A percentile compares a stretch with the other conserved stretches of the same genome.
phyloP scores from a whole-genome alignment of 2,113 vertebrate species.

The Cavia aperea region DNA sequence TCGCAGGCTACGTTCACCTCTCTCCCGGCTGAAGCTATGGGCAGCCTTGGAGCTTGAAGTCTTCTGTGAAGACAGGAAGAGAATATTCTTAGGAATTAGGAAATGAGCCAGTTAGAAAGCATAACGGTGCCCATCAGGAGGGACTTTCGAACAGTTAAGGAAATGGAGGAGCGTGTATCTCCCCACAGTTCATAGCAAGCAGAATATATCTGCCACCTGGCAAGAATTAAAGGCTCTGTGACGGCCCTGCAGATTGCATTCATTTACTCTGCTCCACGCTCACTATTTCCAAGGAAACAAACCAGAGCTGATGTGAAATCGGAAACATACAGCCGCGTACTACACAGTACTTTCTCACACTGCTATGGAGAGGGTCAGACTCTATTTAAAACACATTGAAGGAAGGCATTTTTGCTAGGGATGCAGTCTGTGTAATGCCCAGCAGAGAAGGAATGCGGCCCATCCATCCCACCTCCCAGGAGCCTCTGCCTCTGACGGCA shows the following conservation, averaged over 20 bases:
- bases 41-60: rapidly evolving
- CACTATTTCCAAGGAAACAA: not conserved
- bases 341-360: not conserved
- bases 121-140: not conserved
- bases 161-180: not conserved
- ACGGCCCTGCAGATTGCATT: not conserved
- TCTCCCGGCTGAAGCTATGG: rapidly evolving
- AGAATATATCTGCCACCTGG: not conserved
- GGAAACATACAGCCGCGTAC: not conserved
- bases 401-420: constrained; percentile 30
- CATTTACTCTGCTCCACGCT: not conserved
- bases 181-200: not conserved
- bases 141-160: not conserved
- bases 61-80: not conserved
- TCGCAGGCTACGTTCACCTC: rapidly evolving
- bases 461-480: constrained; percentile 35
- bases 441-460: constrained; percentile 28
- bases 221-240: not conserved
- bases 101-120: not conserved
- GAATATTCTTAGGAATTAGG: not conserved
- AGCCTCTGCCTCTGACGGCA: constrained; percentile 8
- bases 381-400: not conserved
- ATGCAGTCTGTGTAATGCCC: constrained; percentile 54
- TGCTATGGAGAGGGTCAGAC: constrained; percentile 39
- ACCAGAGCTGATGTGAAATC: constrained; percentile 25